Percentiles rank a stretch among this genome's conserved stretches.
Evolutionary conservation across 1,140 invertebrate genomes (phyloP).

Genomic region (Phocides pigmalion): DNA sequence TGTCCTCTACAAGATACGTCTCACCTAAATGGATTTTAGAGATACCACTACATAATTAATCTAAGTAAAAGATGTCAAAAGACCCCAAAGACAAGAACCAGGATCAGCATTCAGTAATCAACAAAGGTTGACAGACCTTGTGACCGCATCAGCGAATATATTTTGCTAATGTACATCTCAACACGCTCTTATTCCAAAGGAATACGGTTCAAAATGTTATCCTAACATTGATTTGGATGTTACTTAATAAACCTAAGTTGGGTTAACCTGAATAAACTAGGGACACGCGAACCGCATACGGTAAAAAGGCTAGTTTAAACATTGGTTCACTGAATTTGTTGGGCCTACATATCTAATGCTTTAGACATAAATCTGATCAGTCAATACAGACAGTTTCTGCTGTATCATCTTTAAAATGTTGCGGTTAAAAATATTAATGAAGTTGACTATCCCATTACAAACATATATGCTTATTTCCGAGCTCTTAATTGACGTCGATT

Average conservation of each 20-base stretch:
- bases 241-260: conserved; percentile 28
- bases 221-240: conserved; percentile 11
- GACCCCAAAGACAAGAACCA: not conserved
- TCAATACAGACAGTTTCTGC: not conserved
- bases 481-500: no score
- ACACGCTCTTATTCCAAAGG: conserved; percentile 6
- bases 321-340: conserved; percentile 37
- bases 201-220: conserved; percentile 24
- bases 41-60: not conserved
- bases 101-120: conserved; percentile 38
- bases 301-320: conserved; percentile 42
- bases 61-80: not conserved
- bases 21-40: no score
- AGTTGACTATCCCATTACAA: no score
- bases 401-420: no score
- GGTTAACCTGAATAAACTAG: conserved; percentile 46
- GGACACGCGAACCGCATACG: conserved; percentile 43
- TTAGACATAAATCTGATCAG: conserved; percentile 1
- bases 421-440: no score
- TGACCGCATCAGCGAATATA: conserved; percentile 16
- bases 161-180: not conserved
- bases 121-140: conserved; percentile 32
- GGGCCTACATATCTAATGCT: conserved; percentile 37
- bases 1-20: no score
- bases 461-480: no score